Base-by-base conservation (phyloP, 2,113 vertebrate species). In the Chelonoidis abingdonii region DNA sequence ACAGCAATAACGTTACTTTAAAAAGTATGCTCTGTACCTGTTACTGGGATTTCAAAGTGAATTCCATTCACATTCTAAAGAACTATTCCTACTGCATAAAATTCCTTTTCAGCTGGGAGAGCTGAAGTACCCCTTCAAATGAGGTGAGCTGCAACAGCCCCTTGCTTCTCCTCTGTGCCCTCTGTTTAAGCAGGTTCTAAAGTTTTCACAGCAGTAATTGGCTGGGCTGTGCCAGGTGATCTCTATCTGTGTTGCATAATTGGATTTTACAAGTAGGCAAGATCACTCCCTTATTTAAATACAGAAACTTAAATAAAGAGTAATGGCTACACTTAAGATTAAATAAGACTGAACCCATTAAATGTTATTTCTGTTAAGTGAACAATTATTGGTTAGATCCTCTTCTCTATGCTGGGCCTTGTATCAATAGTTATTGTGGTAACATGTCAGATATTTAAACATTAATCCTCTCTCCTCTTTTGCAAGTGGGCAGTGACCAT, bases 261-360 rank as follows among this genome's bases (percentile, higher is more conserved):
- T 85, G 87, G 91, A 89, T 89, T 93, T 85, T 85, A 62, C 62
- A 85, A 80, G 59, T 81, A 57, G 91, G 83, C 59, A 84, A 72
- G 59, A 89, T 93, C 52, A 59, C 27, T 65, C 87, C 76, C 56
- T 93, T 89, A 89, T 93, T 93, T 87, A 88, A 88, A 89, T 78
- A 52, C 27, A 44, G 87, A 84, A 89, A 75, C 69, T 41, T 81
- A 81, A 93, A 93, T 80, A 81, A 82, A 88, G 88, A 52, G 87
- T 72, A 81, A 85, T 81, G 62, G 82, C 78, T 84, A 84, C 81
- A 84, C 84, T 44, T 49, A 35, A 54, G 82, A 89, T 89, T 72
- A 85, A 93, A 89, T 57, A 72, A 52, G 59, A 75, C 72, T 25
- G 72, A 65, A 85, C 82, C 87, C 54, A 88, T 92, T 92, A 88